Base-by-base conservation (phyloP, 1,140 invertebrate genomes). In the Dendroctonus valens region DNA sequence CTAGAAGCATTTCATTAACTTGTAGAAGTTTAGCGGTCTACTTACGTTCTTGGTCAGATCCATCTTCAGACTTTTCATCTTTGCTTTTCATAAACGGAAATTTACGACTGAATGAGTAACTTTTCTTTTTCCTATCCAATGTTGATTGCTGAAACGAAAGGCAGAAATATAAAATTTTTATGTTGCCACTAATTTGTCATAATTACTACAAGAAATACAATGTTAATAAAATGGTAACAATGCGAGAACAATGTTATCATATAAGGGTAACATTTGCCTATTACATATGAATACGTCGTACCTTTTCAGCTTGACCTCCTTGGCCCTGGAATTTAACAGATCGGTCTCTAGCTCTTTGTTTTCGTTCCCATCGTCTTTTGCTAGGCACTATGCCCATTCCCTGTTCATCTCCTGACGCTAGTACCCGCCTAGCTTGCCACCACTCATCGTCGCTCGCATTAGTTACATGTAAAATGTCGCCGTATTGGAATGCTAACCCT, bases 381-480 rank as follows among this genome's bases (percentile, higher is more conserved):
- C 91, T 93, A 11, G 93, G 93, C 69, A 96, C 91, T 73, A 96
- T 94, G 44, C 92, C 92, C 72, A 93, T 87, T 42, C 88, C 85
- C 72, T 86, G 89, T 77, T 82, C 84, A 77, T 86, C 91, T 79
- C 81, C 89, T 80, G 73, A 88, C 80, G 85, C 81, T 59, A 86
- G 82, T 39, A 87, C 84, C 65, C 84, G 86, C 78, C 87, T 85
- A 44, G 97, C 97, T 79, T 98, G 97, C 97, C 97, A 99, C 97
- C 97, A 99, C 80, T 99, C 96, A 79, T 99, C 97, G 80, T 99
- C 98, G 67, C 93, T 96, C 52, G 97, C 96, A 80, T 99, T 99
- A 40, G 95, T 97, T 54, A 99, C 97, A 79, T 99, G 96, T 55
- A 99, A 82, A 72, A 99, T 98, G 78, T 99, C 97, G 7, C 98